Percentiles rank a stretch among this genome's conserved stretches.
These are phyloP conservation scores for Halisarca cf. caerulea DNA, from an alignment of 37 sponge, comb jelly and placozoan genomes.

Conservation along the genomic window DNA sequence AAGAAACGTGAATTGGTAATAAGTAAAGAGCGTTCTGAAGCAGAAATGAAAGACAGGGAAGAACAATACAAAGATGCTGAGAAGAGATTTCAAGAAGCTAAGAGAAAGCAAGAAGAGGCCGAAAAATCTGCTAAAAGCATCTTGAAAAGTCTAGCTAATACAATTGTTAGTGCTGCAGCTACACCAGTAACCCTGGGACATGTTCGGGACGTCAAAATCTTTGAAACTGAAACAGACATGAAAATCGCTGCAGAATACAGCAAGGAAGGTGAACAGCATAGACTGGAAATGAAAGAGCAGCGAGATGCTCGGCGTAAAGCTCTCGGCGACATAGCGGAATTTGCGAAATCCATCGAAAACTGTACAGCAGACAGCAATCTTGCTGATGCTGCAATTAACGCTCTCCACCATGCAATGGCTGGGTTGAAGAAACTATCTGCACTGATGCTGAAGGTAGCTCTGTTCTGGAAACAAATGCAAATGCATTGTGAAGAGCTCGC, in stretches of 20 bases:
- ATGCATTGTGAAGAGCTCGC: constrained; percentile 48
- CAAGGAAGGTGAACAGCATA: constrained; percentile 14
- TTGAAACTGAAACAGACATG: not conserved
- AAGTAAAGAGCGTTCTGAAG: not conserved
- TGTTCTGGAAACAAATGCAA: constrained; percentile 68
- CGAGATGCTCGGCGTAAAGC: constrained; percentile 31
- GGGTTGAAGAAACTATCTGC: constrained; percentile 55
- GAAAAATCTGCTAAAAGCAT: not conserved
- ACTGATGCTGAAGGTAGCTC: constrained; percentile 63
- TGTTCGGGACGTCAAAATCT: not conserved
- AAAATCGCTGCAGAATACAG: not conserved
- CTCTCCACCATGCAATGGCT: constrained; percentile 54
- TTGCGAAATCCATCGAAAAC: constrained; percentile 18
- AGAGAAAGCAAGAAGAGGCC: not conserved
- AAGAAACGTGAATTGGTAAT: not conserved
- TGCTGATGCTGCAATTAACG: constrained; percentile 40
- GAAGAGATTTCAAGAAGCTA: not conserved
- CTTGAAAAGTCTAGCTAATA: no score
- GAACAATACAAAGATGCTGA: not conserved
- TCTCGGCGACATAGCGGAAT: constrained; percentile 24
- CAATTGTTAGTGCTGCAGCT: not conserved
- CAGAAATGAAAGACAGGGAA: not conserved
- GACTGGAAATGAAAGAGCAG: constrained; percentile 7
- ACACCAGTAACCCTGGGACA: no score
- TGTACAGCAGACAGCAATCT: constrained; percentile 22